These are phyloP conservation scores for Meloidogyne hapla DNA, from an alignment of 1,140 invertebrate genomes.

Conservation along the genomic window DNA sequence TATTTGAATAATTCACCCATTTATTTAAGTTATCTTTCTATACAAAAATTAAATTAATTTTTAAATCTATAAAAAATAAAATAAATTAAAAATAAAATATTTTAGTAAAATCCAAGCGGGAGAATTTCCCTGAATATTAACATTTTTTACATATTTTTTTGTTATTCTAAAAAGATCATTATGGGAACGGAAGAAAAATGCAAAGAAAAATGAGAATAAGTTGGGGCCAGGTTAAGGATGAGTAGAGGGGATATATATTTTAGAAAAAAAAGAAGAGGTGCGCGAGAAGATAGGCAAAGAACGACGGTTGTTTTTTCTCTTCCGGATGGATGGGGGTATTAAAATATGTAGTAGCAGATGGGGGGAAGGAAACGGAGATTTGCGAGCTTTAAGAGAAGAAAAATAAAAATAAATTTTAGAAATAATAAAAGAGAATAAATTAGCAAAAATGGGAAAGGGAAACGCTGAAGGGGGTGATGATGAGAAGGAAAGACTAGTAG, in stretches of 20 bases:
- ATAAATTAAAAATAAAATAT: too few relatives aligned
- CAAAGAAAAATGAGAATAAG: neutral
- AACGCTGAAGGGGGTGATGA: neutral
- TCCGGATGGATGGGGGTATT: too few relatives aligned
- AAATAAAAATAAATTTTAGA: neutral
- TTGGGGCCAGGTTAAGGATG: neutral
- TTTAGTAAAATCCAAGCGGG: neutral
- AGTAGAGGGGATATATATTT: neutral
- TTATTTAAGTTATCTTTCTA: neutral
- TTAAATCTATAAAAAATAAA: too few relatives aligned
- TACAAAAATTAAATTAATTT: too few relatives aligned
- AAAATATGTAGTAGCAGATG: neutral
- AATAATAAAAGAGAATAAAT: neutral
- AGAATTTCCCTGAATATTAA: constrained; percentile 3
- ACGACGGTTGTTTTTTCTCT: neutral
- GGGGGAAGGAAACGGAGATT: neutral
- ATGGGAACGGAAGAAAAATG: constrained; percentile 5
- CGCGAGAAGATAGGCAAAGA: neutral
- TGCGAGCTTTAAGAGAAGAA: neutral
- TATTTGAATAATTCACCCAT: neutral
- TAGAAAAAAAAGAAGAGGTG: neutral
- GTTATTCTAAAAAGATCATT: neutral
- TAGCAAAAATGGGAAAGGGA: neutral
- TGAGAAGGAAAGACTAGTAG: neutral
- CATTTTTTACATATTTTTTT: neutral